Base-by-base conservation (phyloP, 2,113 vertebrate genomes). In the Tamias sibiricus region DNA sequence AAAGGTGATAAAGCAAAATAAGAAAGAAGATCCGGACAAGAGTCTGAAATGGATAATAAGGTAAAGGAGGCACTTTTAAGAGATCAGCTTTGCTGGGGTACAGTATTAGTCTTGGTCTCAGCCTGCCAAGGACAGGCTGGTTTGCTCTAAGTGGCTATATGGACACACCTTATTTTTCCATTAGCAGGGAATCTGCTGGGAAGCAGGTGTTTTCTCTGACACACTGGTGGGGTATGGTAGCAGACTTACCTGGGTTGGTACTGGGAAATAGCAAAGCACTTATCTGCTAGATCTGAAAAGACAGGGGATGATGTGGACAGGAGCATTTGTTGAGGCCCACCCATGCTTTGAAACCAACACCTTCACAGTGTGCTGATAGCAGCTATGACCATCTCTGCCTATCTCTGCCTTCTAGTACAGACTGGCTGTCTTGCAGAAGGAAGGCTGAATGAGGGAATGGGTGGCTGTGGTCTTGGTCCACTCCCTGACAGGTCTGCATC, bases 1-100 rank as follows among this genome's bases (percentile, higher is more conserved):
- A 49, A 42, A 93, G 75, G 86, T 77, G 76, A 95, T 40, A 54
- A 81, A 91, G 49, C 14, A 49, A 84, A 94, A 84, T 22, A 64
- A 84, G 68, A 76, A 88, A 72, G 69, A 66, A 89, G 71, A 86
- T 0, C 8, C 8, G 16, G 72, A 24, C 20, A 32, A 14, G 30
- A 66, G 47, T 28, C 62, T 52, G 52, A 71, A 44, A 28, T n/a
- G 88, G 57, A 87, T 20, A 66, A 4, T 14, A 24, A 0, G n/a
- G 71, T 9, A 32, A 37, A 47, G 49, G 49, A 28, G 64, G 35
- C 5, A 57, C 26, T 52, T 79, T 42, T 24, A 4, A 71, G 76
- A 90, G 47, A 71, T 10, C 64, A 42, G 57, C 71, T 82, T 87
- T 17, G 59, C 37, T 91, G 57, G 28, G 0, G 19, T 52, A n/a